A percentile compares a stretch with the other conserved stretches of the same genome.
Conservation (phyloP, 2,113 vertebrate species). For the Smithornis capensis region DNA sequence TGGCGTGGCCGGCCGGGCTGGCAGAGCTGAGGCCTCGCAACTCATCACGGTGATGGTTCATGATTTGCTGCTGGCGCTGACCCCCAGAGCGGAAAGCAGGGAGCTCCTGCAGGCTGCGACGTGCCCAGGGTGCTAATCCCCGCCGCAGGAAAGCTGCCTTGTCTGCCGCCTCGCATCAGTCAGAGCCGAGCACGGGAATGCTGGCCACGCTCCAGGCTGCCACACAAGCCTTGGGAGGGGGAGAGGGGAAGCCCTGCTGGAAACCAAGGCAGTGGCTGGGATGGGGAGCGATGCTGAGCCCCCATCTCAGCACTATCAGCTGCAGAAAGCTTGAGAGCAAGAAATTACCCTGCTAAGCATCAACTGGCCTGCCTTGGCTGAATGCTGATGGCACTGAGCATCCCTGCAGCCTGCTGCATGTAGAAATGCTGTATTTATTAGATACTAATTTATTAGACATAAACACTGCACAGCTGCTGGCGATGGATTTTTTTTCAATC, state of each 20-base stretch:
- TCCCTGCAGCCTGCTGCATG: neutral
- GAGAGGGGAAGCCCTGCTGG: neutral
- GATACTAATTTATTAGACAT: neutral
- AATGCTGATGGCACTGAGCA: neutral
- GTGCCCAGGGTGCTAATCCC: conserved; percentile 45
- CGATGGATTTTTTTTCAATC: neutral
- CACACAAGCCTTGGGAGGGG: neutral
- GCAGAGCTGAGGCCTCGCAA: neutral
- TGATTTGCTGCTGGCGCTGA: neutral
- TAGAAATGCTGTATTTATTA: neutral
- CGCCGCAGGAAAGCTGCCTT: neutral
- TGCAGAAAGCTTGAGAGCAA: neutral
- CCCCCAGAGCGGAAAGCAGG: neutral
- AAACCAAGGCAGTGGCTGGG: neutral
- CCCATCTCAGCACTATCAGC: neutral
- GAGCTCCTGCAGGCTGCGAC: conserved; percentile 42
- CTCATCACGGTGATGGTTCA: accelerated
- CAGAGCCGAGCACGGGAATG: neutral
- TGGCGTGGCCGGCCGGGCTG: neutral
- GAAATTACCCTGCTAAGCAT: accelerated
- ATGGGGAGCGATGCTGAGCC: neutral
- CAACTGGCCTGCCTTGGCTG: neutral
- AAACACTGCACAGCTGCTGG: neutral
- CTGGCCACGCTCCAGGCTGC: neutral
- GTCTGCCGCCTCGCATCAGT: neutral